These are phyloP conservation scores for Catharus fuscescens DNA, from an alignment of 2,113 vertebrate genomes.

Conservation along the genomic window DNA sequence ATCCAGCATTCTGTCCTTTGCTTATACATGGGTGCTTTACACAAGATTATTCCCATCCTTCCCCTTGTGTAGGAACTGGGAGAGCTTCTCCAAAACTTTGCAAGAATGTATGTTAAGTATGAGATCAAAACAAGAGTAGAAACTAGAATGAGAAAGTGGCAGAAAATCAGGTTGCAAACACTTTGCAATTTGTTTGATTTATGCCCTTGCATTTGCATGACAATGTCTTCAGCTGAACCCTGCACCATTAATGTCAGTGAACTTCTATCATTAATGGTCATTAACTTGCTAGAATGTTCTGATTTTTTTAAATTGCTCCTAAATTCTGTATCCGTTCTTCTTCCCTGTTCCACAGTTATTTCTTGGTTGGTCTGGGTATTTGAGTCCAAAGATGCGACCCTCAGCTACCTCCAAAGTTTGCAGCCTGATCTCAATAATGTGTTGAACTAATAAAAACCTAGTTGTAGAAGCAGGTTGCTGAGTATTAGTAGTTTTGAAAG, in stretches of 20 bases:
- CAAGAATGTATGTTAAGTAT: not conserved
- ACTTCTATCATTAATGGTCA: not conserved
- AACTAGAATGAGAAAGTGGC: accelerated
- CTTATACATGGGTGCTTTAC: not conserved
- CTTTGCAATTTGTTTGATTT: not conserved
- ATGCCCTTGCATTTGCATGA: not conserved
- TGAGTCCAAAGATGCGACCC: not conserved
- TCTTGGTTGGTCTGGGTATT: not conserved
- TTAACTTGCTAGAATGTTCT: not conserved
- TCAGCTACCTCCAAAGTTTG: not conserved
- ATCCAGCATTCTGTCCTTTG: not conserved
- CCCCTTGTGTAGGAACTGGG: not conserved
- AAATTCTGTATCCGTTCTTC: not conserved
- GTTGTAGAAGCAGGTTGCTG: not conserved
- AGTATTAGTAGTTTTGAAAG: not conserved
- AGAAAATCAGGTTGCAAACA: not conserved
- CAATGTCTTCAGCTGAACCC: not conserved
- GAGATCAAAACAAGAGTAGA: not conserved
- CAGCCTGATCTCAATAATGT: not conserved
- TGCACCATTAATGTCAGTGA: not conserved
- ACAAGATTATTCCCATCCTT: not conserved
- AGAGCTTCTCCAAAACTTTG: not conserved
- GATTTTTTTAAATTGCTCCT: not conserved
- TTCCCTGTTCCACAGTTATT: not conserved
- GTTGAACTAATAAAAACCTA: not conserved